Conservation (phyloP, 2,888 invertebrate species). For the Agelastica alni region DNA sequence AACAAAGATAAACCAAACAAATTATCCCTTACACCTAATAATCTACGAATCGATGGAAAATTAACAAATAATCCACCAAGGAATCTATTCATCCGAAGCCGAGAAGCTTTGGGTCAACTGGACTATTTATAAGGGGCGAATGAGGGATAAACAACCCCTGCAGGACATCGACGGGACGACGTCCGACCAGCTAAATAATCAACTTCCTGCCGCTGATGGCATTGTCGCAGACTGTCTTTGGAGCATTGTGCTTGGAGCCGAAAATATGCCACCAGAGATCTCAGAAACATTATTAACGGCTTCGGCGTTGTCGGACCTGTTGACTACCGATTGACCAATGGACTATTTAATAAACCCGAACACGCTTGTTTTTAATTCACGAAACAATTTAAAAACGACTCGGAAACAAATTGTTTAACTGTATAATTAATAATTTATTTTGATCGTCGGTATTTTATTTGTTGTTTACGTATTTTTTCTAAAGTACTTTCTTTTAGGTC, state of each 20-base stretch:
- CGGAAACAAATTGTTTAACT: too few relatives aligned
- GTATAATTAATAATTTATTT: background rate
- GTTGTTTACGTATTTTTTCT: too few relatives aligned
- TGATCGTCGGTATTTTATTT: too few relatives aligned
- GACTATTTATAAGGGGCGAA: constrained; percentile 29
- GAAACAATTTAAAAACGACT: too few relatives aligned
- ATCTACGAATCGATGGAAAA: too few relatives aligned
- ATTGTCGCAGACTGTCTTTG: constrained; percentile 10
- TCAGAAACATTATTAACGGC: constrained; percentile 13
- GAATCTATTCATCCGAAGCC: constrained; percentile 6
- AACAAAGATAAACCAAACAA: too few relatives aligned
- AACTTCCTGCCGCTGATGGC: constrained; percentile 30
- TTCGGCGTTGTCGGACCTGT: constrained; percentile 8
- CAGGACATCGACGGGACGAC: constrained; percentile 40
- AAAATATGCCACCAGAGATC: constrained; percentile 12
- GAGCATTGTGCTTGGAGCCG: constrained; percentile 6
- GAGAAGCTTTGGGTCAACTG: constrained; percentile 29
- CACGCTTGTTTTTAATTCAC: too few relatives aligned
- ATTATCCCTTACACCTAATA: too few relatives aligned
- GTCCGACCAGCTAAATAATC: constrained; percentile 29
- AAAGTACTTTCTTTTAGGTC: too few relatives aligned
- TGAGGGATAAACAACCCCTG: constrained; percentile 46
- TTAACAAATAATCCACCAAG: constrained; percentile 5
- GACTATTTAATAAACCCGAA: constrained; percentile 5
- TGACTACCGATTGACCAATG: constrained; percentile 7